Evolutionary conservation across 1,140 invertebrate species (phyloP), one percentile per base, ranked within the genome.

Genomic region (Holotrichia oblita): DNA sequence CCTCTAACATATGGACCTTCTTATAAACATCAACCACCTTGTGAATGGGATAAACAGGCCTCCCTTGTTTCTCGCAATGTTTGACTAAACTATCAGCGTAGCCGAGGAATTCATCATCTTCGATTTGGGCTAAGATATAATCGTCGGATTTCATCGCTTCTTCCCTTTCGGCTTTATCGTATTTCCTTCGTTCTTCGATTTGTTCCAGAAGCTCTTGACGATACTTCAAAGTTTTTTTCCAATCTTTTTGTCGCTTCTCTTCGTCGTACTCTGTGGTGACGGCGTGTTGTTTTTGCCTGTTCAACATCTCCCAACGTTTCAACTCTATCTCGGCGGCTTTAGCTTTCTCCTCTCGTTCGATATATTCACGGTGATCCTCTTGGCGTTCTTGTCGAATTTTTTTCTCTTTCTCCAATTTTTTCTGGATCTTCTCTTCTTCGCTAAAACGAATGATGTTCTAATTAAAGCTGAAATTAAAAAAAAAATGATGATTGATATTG

Each of bases 141-240:
- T 40, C 72, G 2, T 55, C 40, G 9, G 59, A 20, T 44, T 42
- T 10, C 27, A 72, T 59, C 6, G 73, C 64, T 9, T 77, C n/a
- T 14, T 83, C 79, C 12, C 77, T 77, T 79, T 83, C 80, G 40
- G 81, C 77, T 75, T 81, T 78, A 78, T 87, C 76, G 6, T 34
- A 10, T 20, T 7, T 12, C 6, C 34, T 61, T 8, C 12, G 10
- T 27, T 77, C 27, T 69, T 81, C 83, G 76, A 89, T 80, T 84
- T 89, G 87, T 44, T 85, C 78, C 27, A 87, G 83, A 59, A 89
- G 79, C 78, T 87, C 85, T 72, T 78, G 83, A 8, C 88, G 80
- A 77, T 87, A 88, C 14, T 85, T 81, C 44, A 87, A 81, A 2
- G 85, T 73, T 17, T 84, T 81, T 9, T 81, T 80, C 34, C 84